Conservation (phyloP, 2,113 vertebrate species). For the Phyllopteryx taeniolatus region DNA sequence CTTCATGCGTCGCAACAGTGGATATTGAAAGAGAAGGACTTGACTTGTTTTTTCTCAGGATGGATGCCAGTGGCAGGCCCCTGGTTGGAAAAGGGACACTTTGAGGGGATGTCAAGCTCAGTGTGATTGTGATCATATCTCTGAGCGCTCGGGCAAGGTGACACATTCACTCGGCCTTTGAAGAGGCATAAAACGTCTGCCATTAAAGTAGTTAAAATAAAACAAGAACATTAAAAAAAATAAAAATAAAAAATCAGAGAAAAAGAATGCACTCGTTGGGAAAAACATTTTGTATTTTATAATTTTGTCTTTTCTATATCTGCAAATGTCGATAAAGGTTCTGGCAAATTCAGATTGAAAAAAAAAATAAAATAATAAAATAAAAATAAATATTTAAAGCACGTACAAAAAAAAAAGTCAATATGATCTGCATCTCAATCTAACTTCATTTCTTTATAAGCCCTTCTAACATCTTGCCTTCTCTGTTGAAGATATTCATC, state of each 20-base stretch:
- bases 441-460: neutral
- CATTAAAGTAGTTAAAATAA: neutral
- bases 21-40: conserved; percentile 37
- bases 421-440: neutral
- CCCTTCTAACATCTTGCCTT: conserved; percentile 6
- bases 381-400: neutral
- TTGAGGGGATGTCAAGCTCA: neutral
- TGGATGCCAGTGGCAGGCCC: neutral
- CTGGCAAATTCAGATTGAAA: neutral
- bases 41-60: neutral
- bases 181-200: neutral
- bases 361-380: neutral
- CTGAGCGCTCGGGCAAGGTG: neutral
- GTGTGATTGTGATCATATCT: neutral
- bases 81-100: neutral
- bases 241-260: neutral
- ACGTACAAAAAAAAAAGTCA: neutral
- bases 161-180: neutral
- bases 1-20: conserved; percentile 81
- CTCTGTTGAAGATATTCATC: conserved; percentile 26
- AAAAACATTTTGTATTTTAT: conserved; percentile 18
- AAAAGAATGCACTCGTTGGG: neutral
- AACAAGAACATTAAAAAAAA: neutral
- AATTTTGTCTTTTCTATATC: neutral
- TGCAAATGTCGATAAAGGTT: neutral